Evolutionary conservation across 2,113 vertebrate species (phyloP).

Genomic region (Callithrix jacchus): DNA sequence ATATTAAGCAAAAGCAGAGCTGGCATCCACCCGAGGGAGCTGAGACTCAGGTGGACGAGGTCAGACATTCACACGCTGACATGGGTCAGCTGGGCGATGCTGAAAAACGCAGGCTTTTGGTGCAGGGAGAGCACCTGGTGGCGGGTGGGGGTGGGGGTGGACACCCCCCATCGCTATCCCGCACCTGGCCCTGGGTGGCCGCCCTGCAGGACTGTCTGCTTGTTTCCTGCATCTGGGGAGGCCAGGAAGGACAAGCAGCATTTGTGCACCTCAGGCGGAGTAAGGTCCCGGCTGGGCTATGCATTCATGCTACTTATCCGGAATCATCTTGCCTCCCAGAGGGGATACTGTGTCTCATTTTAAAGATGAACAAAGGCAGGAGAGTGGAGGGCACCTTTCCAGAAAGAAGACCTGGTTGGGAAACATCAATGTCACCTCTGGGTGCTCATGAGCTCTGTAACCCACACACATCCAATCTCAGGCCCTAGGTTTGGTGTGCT

Average conservation of each 20-base stretch:
- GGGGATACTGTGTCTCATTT: too few relatives aligned
- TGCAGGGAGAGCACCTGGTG: fast-evolving
- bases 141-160: too few relatives aligned
- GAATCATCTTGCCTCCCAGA: too few relatives aligned
- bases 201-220: fast-evolving
- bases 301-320: fast-evolving
- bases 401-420: fast-evolving
- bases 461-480: background rate
- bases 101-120: too few relatives aligned
- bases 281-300: background rate
- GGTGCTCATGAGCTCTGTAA: too few relatives aligned
- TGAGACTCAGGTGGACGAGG: fast-evolving
- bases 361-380: background rate
- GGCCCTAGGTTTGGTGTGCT: background rate
- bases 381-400: background rate
- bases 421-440: fast-evolving
- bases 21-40: background rate
- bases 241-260: background rate
- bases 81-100: fast-evolving
- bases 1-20: fast-evolving
- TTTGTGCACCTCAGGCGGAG: fast-evolving
- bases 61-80: fast-evolving
- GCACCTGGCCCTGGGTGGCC: fast-evolving
- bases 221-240: background rate
- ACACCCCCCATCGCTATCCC: background rate